phyloP scores from a whole-genome alignment of 2,888 invertebrate species.

The Villa cingulata region DNA sequence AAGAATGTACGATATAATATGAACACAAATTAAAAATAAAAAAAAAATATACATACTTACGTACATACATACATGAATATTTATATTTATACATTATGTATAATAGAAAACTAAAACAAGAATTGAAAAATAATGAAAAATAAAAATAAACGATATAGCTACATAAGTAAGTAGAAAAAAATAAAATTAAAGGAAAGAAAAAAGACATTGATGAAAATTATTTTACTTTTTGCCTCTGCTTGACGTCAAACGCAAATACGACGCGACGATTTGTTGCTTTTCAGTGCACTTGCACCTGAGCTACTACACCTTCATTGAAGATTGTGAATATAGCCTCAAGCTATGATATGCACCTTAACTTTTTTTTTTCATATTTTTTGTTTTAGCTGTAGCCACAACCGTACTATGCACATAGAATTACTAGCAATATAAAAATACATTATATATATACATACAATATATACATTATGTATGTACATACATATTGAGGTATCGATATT shows the following conservation, averaged over 20 bases:
- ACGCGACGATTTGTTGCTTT: not conserved
- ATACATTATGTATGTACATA: not conserved
- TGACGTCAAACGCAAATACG: not conserved
- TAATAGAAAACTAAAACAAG: not conserved
- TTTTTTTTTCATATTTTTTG: not conserved
- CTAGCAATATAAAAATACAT: too few species aligned
- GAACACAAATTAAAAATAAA: not conserved
- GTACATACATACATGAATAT: too few species aligned
- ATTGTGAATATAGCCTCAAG: conserved; percentile 6
- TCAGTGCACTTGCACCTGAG: conserved; percentile 3
- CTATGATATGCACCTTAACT: not conserved
- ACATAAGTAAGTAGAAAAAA: not conserved
- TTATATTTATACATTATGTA: too few species aligned
- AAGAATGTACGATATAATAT: not conserved
- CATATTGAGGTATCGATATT: not conserved
- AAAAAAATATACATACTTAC: too few species aligned
- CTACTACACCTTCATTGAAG: conserved; percentile 5
- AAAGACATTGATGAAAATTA: not conserved
- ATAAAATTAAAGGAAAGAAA: not conserved
- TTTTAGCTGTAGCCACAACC: too few species aligned
- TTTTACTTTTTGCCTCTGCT: not conserved
- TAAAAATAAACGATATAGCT: not conserved
- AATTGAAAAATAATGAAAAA: not conserved
- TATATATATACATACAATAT: too few species aligned
- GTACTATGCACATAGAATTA: too few species aligned